These are phyloP conservation scores for Ficedula albicollis DNA, from an alignment of 2,797 vertebrate species.

Conservation along the genomic window DNA sequence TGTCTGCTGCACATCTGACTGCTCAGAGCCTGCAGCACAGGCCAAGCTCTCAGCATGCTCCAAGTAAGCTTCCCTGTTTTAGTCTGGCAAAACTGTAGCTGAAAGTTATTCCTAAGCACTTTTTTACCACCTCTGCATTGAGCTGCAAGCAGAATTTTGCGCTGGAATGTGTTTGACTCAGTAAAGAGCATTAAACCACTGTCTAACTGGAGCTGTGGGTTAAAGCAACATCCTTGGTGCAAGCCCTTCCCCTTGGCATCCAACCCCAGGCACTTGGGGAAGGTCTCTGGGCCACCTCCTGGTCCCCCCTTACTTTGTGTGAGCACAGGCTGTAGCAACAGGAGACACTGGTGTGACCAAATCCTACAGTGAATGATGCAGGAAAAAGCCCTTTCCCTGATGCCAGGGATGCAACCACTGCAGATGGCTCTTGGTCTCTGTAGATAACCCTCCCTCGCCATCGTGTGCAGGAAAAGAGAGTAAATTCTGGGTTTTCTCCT, in stretches of 20 bases:
- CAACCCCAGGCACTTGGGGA: background rate
- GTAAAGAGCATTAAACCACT: background rate
- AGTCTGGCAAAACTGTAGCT: background rate
- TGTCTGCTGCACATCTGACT: background rate
- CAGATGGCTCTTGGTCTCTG: background rate
- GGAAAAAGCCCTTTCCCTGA: background rate
- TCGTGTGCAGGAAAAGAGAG: background rate
- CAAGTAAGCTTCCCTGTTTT: background rate
- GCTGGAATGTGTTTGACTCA: background rate
- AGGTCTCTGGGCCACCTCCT: background rate
- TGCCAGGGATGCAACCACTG: background rate
- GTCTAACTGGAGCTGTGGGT: background rate
- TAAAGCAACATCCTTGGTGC: background rate
- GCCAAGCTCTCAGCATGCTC: background rate
- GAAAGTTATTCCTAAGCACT: background rate
- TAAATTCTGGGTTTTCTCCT: background rate
- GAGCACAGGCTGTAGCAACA: background rate
- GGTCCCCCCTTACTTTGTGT: fast-evolving
- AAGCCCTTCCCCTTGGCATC: background rate
- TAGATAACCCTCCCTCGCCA: background rate
- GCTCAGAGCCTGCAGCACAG: fast-evolving
- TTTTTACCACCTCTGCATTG: background rate
- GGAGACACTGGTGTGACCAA: fast-evolving
- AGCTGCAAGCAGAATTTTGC: background rate
- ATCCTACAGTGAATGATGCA: background rate